These are phyloP conservation scores for Stegodyphus dumicola DNA, from an alignment of 1,140 invertebrate species.

Conservation along the genomic window DNA sequence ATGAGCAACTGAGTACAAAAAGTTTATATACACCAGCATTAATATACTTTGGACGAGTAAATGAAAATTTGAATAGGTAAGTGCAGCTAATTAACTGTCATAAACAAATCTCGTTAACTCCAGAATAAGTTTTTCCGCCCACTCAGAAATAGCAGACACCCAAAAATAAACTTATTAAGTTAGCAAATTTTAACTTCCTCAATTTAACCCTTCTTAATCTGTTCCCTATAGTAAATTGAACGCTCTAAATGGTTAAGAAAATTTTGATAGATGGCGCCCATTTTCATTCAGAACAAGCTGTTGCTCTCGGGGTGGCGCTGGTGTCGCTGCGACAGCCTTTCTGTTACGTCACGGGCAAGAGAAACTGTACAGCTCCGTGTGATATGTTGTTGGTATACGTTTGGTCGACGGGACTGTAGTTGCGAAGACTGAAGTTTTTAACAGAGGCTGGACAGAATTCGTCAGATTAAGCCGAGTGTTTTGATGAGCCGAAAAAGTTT, in stretches of 20 bases:
- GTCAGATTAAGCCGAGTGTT: too few species aligned
- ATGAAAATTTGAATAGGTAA: too few species aligned
- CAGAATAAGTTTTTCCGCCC: too few species aligned
- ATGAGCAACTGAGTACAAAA: too few species aligned
- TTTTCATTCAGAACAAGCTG: slow-evolving; percentile 2
- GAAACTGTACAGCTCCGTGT: slow-evolving; percentile 9
- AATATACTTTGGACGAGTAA: too few species aligned
- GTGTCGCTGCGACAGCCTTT: slow-evolving; percentile 38
- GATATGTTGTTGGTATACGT: not conserved
- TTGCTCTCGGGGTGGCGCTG: slow-evolving; percentile 12
- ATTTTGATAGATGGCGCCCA: slow-evolving; percentile 17
- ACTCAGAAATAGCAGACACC: too few species aligned
- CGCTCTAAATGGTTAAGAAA: not conserved
- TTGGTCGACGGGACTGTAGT: too few species aligned
- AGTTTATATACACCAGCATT: too few species aligned
- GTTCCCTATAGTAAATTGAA: not conserved
- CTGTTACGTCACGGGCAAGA: slow-evolving; percentile 28
- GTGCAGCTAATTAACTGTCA: too few species aligned
- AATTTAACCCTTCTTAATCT: not conserved
- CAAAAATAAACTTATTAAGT: too few species aligned
- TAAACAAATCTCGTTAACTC: too few species aligned
- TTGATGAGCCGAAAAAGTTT: too few species aligned
- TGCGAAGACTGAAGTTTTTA: not conserved
- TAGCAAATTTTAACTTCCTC: not conserved
- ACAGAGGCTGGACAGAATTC: not conserved